A percentile compares a stretch with the other conserved stretches of the same genome.
These are phyloP conservation scores for Nyctibius grandis DNA, from an alignment of 2,797 vertebrate genomes.

Conservation along the genomic window DNA sequence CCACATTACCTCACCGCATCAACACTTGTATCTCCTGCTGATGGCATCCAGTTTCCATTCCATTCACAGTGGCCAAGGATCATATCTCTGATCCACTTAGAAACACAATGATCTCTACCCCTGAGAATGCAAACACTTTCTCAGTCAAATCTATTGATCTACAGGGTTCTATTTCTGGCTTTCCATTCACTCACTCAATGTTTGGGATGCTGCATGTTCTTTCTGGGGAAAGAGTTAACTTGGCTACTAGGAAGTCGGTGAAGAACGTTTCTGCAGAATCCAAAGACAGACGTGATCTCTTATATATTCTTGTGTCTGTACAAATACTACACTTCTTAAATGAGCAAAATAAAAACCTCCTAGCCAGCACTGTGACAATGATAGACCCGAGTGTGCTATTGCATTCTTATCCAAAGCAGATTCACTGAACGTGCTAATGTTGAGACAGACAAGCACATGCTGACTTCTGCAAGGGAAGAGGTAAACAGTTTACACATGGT, in stretches of 20 bases:
- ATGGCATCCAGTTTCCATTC: slow-evolving; percentile 83
- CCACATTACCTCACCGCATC: slow-evolving; percentile 79
- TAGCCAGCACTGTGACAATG: not conserved
- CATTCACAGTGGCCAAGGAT: slow-evolving; percentile 83
- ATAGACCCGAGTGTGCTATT: not conserved
- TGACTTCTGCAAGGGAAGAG: not conserved
- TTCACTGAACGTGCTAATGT: not conserved
- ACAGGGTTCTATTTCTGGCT: slow-evolving; percentile 88
- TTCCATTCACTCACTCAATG: slow-evolving; percentile 74
- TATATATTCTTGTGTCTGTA: not conserved
- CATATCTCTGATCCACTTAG: slow-evolving; percentile 89
- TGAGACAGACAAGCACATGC: not conserved
- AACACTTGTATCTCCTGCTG: slow-evolving; percentile 72
- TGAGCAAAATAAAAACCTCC: not conserved
- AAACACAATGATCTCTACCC: slow-evolving; percentile 88
- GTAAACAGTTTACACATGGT: not conserved
- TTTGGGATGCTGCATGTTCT: slow-evolving; percentile 59
- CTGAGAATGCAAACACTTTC: slow-evolving; percentile 86
- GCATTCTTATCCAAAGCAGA: not conserved
- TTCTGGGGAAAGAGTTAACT: slow-evolving; percentile 63
- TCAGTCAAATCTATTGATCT: slow-evolving; percentile 89
- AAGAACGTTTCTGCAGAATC: slow-evolving; percentile 56
- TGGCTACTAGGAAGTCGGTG: slow-evolving; percentile 30
- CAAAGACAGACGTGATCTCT: slow-evolving; percentile 54
- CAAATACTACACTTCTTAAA: not conserved